A percentile compares a stretch with the other conserved stretches of the same genome.
Conservation (phyloP, 1,140 invertebrate species). For the Micrasema minimum region DNA sequence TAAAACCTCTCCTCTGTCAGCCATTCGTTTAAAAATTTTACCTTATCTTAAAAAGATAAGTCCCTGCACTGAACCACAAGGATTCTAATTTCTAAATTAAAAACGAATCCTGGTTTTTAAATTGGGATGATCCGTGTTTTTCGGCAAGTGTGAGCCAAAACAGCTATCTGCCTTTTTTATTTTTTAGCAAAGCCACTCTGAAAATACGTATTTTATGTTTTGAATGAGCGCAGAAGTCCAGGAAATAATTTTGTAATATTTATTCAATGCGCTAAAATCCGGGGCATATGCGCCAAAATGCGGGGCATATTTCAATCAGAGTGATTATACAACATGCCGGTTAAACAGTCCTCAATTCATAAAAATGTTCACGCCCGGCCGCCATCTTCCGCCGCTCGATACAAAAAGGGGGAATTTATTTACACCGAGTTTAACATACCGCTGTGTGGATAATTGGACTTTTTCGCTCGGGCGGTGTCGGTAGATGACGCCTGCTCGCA, state of each 20-base stretch:
- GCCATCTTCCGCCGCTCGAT: background rate
- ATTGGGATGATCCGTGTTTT: too few species aligned
- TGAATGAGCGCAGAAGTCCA: too few species aligned
- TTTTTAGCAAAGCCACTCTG: too few species aligned
- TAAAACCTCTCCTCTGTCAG: too few species aligned
- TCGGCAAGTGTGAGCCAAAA: too few species aligned
- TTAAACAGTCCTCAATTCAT: background rate
- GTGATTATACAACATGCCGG: slow-evolving; percentile 7
- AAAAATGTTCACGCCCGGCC: background rate
- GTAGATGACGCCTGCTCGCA: background rate
- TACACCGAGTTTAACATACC: background rate
- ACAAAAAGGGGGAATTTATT: background rate
- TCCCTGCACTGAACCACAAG: too few species aligned
- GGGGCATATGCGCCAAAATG: background rate
- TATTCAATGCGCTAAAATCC: background rate
- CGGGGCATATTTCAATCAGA: slow-evolving; percentile 17
- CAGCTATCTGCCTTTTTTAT: too few species aligned
- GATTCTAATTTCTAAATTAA: too few species aligned
- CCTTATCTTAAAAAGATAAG: too few species aligned
- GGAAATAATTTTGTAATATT: background rate
- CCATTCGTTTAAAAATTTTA: too few species aligned
- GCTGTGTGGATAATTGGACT: background rate
- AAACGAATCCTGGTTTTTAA: too few species aligned
- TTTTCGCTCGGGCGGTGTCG: background rate
- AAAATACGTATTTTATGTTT: too few species aligned